Evolutionary conservation across 1,140 invertebrate genomes (phyloP).

Genomic region (Macrotrachela quadricornifera): DNA sequence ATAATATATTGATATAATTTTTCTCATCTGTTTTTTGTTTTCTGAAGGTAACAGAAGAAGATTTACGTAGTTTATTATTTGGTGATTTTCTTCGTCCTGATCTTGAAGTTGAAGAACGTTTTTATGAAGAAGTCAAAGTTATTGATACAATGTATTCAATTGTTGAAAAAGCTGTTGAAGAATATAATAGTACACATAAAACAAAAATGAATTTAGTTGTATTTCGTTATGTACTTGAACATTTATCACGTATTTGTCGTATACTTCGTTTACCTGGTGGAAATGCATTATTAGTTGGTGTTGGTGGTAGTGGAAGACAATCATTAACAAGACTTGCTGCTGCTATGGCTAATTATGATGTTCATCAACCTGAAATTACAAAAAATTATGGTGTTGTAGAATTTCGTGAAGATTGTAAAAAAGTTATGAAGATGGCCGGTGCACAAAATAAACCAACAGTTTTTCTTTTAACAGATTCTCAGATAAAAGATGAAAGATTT

Average conservation of each 20-base stretch:
- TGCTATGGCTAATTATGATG: conserved; percentile 23
- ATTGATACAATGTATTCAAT: conserved; percentile 37
- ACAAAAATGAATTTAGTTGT: conserved; percentile 31
- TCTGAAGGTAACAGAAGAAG: conserved; percentile 27
- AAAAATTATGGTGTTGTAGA: conserved; percentile 30
- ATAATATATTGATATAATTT: no score
- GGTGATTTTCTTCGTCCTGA: conserved; percentile 61
- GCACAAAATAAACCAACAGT: conserved; percentile 22
- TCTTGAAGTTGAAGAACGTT: conserved; percentile 47
- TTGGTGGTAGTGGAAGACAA: conserved; percentile 29
- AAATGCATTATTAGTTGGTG: conserved; percentile 28
- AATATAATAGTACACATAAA: conserved; percentile 33
- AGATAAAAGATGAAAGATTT: conserved; percentile 31
- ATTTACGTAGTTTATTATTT: conserved; percentile 30
- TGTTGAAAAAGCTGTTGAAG: conserved; percentile 24
- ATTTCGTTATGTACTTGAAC: conserved; percentile 33
- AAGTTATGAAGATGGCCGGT: conserved; percentile 22
- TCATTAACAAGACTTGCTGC: conserved; percentile 28
- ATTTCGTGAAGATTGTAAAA: conserved; percentile 31
- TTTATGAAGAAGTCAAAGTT: conserved; percentile 58
- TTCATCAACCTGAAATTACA: conserved; percentile 31
- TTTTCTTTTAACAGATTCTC: conserved; percentile 30
- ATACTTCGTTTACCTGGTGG: conserved; percentile 26
- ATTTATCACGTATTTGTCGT: conserved; percentile 30
- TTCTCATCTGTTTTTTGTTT: no score